Evolutionary conservation across 92 coral and sea anemone species (phyloP), one percentile per base, ranked within the genome.

Genomic region (Porites lobata): DNA sequence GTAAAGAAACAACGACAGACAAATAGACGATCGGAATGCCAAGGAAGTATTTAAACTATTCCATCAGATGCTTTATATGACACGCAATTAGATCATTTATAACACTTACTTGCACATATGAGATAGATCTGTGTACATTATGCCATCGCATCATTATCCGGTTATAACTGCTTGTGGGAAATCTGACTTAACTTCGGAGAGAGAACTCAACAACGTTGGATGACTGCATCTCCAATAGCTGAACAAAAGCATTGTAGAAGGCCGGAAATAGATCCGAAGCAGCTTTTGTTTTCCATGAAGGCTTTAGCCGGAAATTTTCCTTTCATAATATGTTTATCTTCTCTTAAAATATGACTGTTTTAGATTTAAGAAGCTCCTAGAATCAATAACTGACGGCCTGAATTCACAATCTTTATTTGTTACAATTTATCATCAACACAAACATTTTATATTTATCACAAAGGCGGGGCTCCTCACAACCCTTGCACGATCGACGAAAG

Each of bases 251-350:
- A 51, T 53, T 22, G 62, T 29, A 22, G 51, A 1, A 2, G 51
- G 38, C 85, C 85, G 85, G 85, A 80, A 80, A 80, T 66, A 69
- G 65, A 70, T 56, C 38, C 7, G 17, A 70, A 75, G 57, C 78
- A 82, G 8, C 70, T 29, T 56, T 82, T 57, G 77, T 82, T 82
- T 58, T 72, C 56, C 69, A 32, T 58, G 58, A 58, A 82, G 58
- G 76, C 18, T 69, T 81, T 9, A 81, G 85, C 75, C 85, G 78
- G 84, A 80, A 82, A 54, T 72, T 70, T 56, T 71, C 26, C 64
- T 24, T 56, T 54, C 38, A 59, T 69, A 82, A 69, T 75, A 75
- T 72, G 69, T 82, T 81, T 81, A 38, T 38, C 77, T 81, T 69
- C 51, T 38, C 69, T 18, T 57, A 19, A 73, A 20, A 43, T 72